Evolutionary conservation across 2,888 invertebrate species (phyloP).

Genomic region (Spisula solida): DNA sequence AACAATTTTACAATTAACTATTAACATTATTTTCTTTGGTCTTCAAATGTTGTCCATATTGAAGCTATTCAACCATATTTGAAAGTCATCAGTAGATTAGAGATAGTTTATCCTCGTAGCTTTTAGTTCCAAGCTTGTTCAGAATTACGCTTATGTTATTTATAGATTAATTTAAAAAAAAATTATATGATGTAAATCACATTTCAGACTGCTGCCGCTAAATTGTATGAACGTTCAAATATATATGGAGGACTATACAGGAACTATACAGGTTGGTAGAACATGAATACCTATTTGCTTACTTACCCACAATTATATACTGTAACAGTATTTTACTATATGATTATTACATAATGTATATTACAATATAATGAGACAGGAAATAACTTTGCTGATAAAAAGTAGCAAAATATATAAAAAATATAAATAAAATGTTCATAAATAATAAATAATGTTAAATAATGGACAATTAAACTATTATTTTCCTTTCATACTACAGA

Average conservation of each 20-base stretch:
- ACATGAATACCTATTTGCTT: background rate
- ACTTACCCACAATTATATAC: background rate
- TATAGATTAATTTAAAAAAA: too few relatives aligned
- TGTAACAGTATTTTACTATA: background rate
- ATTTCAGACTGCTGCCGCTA: background rate
- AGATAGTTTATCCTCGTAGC: too few relatives aligned
- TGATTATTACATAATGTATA: background rate
- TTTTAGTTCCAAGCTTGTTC: too few relatives aligned
- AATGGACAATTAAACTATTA: background rate
- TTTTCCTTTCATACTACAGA: conserved; percentile 20
- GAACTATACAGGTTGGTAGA: background rate
- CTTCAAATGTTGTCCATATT: too few relatives aligned
- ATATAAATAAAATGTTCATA: background rate
- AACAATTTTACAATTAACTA: background rate
- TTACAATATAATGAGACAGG: background rate
- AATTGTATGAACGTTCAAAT: background rate
- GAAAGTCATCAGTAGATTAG: too few relatives aligned
- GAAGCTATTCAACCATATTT: too few relatives aligned
- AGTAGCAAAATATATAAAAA: background rate
- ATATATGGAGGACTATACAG: background rate
- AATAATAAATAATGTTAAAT: background rate
- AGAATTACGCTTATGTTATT: too few relatives aligned
- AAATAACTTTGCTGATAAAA: background rate
- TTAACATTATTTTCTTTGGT: too few relatives aligned
- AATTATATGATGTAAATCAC: background rate